Conservation (phyloP, 2,888 invertebrate genomes). For the Hypomecis punctinalis region DNA sequence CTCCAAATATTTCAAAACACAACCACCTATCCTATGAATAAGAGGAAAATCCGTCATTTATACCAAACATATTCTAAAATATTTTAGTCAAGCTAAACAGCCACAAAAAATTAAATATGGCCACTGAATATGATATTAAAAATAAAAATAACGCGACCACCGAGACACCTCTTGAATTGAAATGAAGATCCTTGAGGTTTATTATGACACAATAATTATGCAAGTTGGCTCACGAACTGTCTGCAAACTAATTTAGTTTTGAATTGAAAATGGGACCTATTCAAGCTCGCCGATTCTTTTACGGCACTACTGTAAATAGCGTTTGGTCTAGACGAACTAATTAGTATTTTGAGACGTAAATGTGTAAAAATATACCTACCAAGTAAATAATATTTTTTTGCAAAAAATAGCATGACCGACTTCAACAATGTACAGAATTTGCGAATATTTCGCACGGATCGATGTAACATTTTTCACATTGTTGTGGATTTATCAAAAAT, state of each 20-base stretch:
- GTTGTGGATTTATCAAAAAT: too few relatives aligned
- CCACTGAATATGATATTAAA: slow-evolving; percentile 25
- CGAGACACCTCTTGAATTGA: slow-evolving; percentile 57
- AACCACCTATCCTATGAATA: too few relatives aligned
- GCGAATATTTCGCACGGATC: too few relatives aligned
- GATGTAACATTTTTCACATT: too few relatives aligned
- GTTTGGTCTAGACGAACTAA: slow-evolving; percentile 27
- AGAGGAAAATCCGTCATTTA: too few relatives aligned
- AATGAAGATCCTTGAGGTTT: slow-evolving; percentile 60
- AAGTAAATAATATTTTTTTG: too few relatives aligned
- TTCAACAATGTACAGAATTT: too few relatives aligned
- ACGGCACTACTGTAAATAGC: slow-evolving; percentile 7
- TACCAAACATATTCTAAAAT: too few relatives aligned
- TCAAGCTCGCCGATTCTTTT: slow-evolving; percentile 27
- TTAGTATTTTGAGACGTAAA: slow-evolving; percentile 1
- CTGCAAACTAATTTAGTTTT: slow-evolving; percentile 47
- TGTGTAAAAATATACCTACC: too few relatives aligned
- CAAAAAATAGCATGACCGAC: too few relatives aligned
- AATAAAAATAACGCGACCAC: slow-evolving; percentile 14
- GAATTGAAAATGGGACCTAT: slow-evolving; percentile 35
- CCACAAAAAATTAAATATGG: neutral
- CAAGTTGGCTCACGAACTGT: slow-evolving; percentile 41
- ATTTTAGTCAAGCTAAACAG: neutral
- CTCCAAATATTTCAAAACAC: too few relatives aligned
- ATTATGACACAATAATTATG: slow-evolving; percentile 62